These are phyloP conservation scores for Ceramica pisi DNA, from an alignment of 2,888 invertebrate species.

Conservation along the genomic window DNA sequence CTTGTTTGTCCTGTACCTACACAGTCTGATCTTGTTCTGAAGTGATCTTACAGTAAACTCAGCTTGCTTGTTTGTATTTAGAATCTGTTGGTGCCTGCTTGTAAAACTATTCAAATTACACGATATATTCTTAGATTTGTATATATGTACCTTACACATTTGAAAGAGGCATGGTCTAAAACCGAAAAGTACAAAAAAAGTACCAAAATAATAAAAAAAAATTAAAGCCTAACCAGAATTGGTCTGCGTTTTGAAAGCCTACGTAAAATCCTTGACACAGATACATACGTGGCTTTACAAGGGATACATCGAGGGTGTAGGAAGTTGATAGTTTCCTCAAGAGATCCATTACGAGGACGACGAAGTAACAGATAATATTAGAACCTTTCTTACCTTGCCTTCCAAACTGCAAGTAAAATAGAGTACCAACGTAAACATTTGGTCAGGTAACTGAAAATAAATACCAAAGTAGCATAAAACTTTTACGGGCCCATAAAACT, in stretches of 20 bases:
- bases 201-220: no score
- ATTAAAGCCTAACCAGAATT: slow-evolving; percentile 2
- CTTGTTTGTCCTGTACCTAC: neutral
- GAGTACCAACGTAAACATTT: slow-evolving; percentile 3
- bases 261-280: slow-evolving; percentile 10
- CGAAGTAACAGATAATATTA: slow-evolving; percentile 5
- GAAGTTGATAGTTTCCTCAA: slow-evolving; percentile 42
- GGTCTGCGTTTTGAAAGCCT: neutral
- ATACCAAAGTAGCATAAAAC: slow-evolving; percentile 7
- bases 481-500: slow-evolving; percentile 29
- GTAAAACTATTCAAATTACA: no score
- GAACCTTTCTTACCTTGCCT: neutral
- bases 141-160: no score
- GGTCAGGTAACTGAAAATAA: slow-evolving; percentile 16
- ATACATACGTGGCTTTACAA: neutral
- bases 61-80: neutral
- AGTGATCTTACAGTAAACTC: neutral
- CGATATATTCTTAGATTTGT: no score
- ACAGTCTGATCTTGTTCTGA: neutral
- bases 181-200: neutral
- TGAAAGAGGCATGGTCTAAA: no score
- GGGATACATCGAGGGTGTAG: neutral
- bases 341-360: slow-evolving; percentile 27
- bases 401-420: neutral
- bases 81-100: neutral